A percentile compares a stretch with the other conserved stretches of the same genome.
Evolutionary conservation across 2,797 vertebrate species (phyloP).

Genomic region (Tokudaia muenninki): DNA sequence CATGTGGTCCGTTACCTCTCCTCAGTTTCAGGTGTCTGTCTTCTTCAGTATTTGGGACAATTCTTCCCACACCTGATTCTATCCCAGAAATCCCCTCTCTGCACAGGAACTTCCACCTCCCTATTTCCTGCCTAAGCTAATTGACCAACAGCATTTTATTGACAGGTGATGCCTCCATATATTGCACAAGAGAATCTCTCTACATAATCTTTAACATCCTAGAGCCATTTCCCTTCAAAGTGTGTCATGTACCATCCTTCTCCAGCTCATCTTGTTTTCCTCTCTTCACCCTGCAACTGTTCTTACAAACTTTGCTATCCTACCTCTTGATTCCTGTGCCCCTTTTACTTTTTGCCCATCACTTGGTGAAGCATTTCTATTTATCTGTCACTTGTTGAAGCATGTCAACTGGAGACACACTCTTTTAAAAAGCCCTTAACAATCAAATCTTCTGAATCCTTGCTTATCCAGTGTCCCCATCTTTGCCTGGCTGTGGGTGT

Average conservation of each 20-base stretch:
- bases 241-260: background rate
- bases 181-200: background rate
- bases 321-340: background rate
- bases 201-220: background rate
- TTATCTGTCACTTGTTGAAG: background rate
- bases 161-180: background rate
- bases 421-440: background rate
- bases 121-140: background rate
- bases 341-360: background rate
- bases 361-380: background rate
- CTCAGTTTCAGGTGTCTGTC: background rate
- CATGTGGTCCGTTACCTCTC: background rate
- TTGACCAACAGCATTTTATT: background rate
- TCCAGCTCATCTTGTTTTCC: background rate
- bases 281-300: background rate
- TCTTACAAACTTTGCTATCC: background rate
- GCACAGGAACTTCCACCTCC: background rate
- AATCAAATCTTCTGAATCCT: background rate
- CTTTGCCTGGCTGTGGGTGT: background rate
- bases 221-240: background rate
- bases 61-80: background rate
- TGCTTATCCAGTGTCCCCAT: background rate
- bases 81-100: background rate
- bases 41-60: background rate
- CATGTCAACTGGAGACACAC: background rate